These are phyloP conservation scores for Sebastes trivittatus DNA, from an alignment of 2,797 vertebrate species.

Conservation along the genomic window DNA sequence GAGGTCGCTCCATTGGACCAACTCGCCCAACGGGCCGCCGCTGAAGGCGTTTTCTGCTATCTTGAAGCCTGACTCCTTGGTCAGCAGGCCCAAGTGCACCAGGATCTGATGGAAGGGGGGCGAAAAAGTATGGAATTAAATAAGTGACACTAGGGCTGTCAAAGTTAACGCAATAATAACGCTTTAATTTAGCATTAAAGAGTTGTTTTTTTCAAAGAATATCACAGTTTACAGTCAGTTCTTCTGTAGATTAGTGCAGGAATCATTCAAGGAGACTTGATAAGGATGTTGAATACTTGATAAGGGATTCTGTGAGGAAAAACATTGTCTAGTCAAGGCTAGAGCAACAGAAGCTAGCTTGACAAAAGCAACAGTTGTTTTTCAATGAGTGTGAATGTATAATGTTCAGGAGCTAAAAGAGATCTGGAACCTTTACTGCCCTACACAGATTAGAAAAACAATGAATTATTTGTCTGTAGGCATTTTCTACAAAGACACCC, in stretches of 20 bases:
- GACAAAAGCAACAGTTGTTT: background rate
- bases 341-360: background rate
- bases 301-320: background rate
- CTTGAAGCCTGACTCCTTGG: constrained; percentile 99
- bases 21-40: constrained; percentile 95
- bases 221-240: background rate
- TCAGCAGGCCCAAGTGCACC: constrained; percentile 95
- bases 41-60: constrained; percentile 99
- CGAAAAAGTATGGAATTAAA: background rate
- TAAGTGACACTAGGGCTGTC: background rate
- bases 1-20: constrained; percentile 99
- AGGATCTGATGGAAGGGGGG: constrained; percentile 83
- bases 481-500: background rate
- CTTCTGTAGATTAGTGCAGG: background rate
- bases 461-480: no score
- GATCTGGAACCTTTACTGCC: background rate
- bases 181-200: no score
- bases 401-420: background rate
- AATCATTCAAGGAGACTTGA: background rate
- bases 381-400: background rate
- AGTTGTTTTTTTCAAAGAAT: no score
- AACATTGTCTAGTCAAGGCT: background rate
- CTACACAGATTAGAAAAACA: background rate
- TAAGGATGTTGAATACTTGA: background rate
- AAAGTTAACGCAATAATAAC: no score